Base-by-base conservation (phyloP, 2,797 vertebrate species). In the Pteropus rufus region DNA sequence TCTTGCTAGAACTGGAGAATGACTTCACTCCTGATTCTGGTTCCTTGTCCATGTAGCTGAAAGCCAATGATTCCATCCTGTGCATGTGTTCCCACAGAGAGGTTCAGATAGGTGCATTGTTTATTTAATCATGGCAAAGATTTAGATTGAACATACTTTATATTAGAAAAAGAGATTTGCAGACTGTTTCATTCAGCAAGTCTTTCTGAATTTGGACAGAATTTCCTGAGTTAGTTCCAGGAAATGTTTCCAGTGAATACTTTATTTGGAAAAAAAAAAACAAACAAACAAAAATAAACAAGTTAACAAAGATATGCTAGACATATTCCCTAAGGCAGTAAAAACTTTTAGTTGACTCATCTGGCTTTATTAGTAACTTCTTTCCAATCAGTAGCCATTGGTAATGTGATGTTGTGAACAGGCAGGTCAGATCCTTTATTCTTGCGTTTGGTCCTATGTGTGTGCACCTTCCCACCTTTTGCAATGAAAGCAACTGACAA, bases 161-260 rank as follows among this genome's bases (percentile, higher is more conserved):
- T 77, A 31, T 73, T 83, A 69, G 72, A 92, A 87, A 87, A 91
- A 80, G 54, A 14, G 36, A 70, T 76, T 79, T 56, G 64, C 7
- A 46, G 44, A 72, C 29, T 64, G 0, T 84, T 91, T 89, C 34
- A 90, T 87, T 93, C n/a, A 89, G 19, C 24, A 36, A 93, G 52
- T 7, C 29, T 87, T 69, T 75, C 29, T 93, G 82, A 86, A 95
- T 92, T 93, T 76, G 41, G 36, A 85, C 95, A 92, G 46, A 15
- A 75, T 69, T 96, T 83, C 62, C 23, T 81, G 77, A 84, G 24
- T 62, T 90, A 39, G 70, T 94, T 85, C 76, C n/a, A 93, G 39
- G n/a, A 92, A 85, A 52, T 54, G 52, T 46, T 92, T 73, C 29
- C 69, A 87, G 21, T 91, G 56, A 89, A 95, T 93, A 81, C 15